phyloP scores from a whole-genome alignment of 2,888 invertebrate species.

The Zelleria hepariella region DNA sequence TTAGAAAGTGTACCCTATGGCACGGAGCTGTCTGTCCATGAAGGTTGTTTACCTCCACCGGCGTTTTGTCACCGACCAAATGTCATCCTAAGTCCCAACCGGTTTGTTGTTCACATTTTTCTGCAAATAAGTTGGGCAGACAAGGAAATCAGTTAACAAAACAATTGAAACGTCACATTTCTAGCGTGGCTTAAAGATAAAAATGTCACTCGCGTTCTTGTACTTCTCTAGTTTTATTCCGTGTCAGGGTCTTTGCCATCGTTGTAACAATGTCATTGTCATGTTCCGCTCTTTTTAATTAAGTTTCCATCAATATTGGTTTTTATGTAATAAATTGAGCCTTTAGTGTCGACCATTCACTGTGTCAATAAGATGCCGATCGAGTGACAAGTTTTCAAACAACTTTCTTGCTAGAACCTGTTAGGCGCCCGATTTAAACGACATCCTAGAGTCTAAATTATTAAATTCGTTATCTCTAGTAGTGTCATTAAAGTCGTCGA shows the following conservation, averaged over 20 bases:
- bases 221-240: neutral
- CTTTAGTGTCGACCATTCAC: neutral
- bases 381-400: neutral
- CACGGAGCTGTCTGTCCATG: neutral
- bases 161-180: too few relatives aligned
- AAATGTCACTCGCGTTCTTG: too few relatives aligned
- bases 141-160: too few relatives aligned
- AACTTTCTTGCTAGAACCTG: neutral
- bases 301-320: neutral
- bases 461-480: neutral
- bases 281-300: neutral
- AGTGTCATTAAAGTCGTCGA: too few relatives aligned
- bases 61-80: neutral
- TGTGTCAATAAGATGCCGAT: neutral
- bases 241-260: neutral
- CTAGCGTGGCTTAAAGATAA: too few relatives aligned
- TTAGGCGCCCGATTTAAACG: too few relatives aligned
- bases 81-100: neutral
- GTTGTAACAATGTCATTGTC: neutral
- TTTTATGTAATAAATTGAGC: too few relatives aligned
- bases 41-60: neutral
- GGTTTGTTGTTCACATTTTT: neutral
- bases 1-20: neutral
- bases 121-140: neutral
- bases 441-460: neutral